These are phyloP conservation scores for Bathynomus jamesi DNA, from an alignment of 1,140 invertebrate species.

Conservation along the genomic window DNA sequence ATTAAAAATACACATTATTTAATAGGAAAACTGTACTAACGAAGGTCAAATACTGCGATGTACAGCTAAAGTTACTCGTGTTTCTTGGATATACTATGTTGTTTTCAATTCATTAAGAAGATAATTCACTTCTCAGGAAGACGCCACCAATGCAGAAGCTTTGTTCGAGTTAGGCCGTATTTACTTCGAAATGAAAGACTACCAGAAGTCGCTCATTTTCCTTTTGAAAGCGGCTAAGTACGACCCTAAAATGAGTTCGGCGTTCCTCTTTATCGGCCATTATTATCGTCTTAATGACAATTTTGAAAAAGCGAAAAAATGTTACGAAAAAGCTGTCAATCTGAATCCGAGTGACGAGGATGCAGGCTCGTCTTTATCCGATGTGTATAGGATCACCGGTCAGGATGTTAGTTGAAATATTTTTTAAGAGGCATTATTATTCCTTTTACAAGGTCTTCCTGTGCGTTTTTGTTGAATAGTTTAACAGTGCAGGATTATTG, in stretches of 20 bases:
- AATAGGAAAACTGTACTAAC: too few relatives aligned
- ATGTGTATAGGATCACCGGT: slow-evolving; percentile 59
- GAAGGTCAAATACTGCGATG: too few relatives aligned
- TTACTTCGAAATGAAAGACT: slow-evolving; percentile 55
- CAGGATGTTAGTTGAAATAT: slow-evolving; percentile 58
- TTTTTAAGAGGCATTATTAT: too few relatives aligned
- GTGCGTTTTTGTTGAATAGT: too few relatives aligned
- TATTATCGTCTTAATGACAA: slow-evolving; percentile 57
- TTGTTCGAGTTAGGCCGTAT: slow-evolving; percentile 57
- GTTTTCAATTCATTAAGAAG: neutral
- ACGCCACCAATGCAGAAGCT: slow-evolving; percentile 44
- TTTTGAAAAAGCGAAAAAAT: slow-evolving; percentile 61
- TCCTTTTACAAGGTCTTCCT: too few relatives aligned
- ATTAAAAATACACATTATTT: too few relatives aligned
- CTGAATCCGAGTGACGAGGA: slow-evolving; percentile 58
- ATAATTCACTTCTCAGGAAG: neutral
- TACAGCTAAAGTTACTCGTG: too few relatives aligned
- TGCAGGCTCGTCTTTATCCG: slow-evolving; percentile 63
- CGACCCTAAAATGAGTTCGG: slow-evolving; percentile 60
- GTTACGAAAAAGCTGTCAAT: slow-evolving; percentile 71
- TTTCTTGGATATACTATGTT: neutral
- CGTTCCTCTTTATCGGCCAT: slow-evolving; percentile 66
- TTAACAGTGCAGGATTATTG: too few relatives aligned
- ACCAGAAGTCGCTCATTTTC: slow-evolving; percentile 53
- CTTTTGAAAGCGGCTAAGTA: slow-evolving; percentile 64